Evolutionary conservation across 2,888 invertebrate species (phyloP).

Genomic region (Agrochola lota): DNA sequence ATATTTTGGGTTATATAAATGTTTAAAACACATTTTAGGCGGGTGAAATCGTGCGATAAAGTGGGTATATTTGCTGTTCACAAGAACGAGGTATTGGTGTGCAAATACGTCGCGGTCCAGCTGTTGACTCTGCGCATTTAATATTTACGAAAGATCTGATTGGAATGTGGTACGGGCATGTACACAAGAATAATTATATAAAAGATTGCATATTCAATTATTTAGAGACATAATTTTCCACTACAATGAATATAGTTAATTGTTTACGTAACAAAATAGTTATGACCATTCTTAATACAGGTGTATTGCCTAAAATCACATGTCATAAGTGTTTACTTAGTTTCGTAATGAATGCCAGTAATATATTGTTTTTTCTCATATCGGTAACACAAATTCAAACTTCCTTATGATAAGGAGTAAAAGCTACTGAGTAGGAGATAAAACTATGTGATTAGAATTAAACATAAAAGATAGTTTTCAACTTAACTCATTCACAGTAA

Average conservation of each 20-base stretch:
- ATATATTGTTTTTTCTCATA: neutral
- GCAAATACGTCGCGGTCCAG: constrained; percentile 83
- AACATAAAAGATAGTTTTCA: neutral
- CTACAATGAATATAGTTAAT: neutral
- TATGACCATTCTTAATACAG: neutral
- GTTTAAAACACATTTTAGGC: constrained; percentile 50
- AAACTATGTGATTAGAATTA: neutral
- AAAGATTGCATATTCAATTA: constrained; percentile 43
- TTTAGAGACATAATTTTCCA: constrained; percentile 9
- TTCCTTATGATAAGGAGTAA: neutral
- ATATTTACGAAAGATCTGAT: constrained; percentile 83
- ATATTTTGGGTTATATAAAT: constrained; percentile 57
- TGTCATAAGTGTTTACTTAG: neutral
- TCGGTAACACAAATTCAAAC: neutral
- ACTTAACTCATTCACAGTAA: neutral
- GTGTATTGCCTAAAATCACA: neutral
- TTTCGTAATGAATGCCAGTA: neutral
- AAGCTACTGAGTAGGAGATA: neutral
- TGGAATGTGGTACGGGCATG: constrained; percentile 76
- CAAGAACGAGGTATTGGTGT: constrained; percentile 77
- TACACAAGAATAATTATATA: constrained; percentile 52
- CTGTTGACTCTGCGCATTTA: constrained; percentile 83
- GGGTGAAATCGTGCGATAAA: constrained; percentile 59
- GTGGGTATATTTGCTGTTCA: constrained; percentile 77
- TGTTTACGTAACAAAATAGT: neutral